Percentiles rank a stretch among this genome's conserved stretches.
Conservation (phyloP, 2,888 invertebrate genomes). For the Anodontia alba region DNA sequence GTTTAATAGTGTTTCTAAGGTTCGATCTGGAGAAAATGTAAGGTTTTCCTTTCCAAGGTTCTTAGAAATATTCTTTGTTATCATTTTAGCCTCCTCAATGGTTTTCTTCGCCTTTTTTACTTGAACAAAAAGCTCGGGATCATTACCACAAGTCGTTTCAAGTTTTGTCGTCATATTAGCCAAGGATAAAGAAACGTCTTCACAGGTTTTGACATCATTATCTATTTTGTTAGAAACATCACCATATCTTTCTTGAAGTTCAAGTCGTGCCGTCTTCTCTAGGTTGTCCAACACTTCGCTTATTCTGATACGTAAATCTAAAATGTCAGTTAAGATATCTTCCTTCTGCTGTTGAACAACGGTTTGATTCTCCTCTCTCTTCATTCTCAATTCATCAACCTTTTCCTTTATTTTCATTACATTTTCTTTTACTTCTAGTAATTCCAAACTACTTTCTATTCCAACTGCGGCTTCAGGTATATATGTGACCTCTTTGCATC, state of each 20-base stretch:
- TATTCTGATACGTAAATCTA: conserved; percentile 52
- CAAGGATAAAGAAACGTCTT: conserved; percentile 46
- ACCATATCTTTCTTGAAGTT: conserved; percentile 50
- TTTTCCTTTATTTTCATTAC: conserved; percentile 33
- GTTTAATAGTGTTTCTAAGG: conserved; percentile 47
- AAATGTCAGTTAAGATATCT: conserved; percentile 52
- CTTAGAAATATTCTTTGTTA: conserved; percentile 44
- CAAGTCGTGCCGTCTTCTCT: conserved; percentile 41
- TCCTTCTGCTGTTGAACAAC: conserved; percentile 53
- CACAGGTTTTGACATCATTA: conserved; percentile 53
- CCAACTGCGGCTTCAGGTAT: conserved; percentile 57
- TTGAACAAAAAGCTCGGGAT: conserved; percentile 54
- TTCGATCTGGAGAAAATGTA: conserved; percentile 49
- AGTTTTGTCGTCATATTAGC: conserved; percentile 38
- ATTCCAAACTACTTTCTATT: conserved; percentile 53
- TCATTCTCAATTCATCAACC: conserved; percentile 35
- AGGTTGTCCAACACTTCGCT: conserved; percentile 52
- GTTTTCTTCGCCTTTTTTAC: conserved; percentile 55
- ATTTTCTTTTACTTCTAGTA: conserved; percentile 49
- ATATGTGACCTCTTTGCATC: conserved; percentile 49
- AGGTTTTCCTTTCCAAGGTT: conserved; percentile 54
- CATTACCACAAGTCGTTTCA: conserved; percentile 45
- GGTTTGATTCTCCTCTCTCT: conserved; percentile 46
- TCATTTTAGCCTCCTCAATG: conserved; percentile 39
- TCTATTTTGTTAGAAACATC: conserved; percentile 43